Evolutionary conservation across 2,113 vertebrate species (phyloP).

Genomic region (Calidris pygmaea): DNA sequence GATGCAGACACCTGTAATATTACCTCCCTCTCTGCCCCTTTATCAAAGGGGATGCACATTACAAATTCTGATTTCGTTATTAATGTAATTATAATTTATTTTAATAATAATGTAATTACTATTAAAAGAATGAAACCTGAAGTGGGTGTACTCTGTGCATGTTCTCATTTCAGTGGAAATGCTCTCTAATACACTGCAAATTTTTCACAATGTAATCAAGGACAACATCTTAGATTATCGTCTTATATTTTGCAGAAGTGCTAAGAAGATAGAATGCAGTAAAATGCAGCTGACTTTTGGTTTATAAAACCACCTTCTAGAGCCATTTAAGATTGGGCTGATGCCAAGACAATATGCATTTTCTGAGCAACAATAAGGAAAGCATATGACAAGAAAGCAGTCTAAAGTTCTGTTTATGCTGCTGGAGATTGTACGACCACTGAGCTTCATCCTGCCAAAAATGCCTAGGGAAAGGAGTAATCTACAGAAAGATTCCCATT

Average conservation of each 20-base stretch:
- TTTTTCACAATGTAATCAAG: slow-evolving; percentile 15
- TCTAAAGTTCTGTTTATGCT: neutral
- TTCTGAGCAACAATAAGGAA: neutral
- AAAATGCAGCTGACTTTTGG: neutral
- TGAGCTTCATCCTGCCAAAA: neutral
- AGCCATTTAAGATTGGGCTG: neutral
- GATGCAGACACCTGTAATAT: neutral
- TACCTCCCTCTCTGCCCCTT: neutral
- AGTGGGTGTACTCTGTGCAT: neutral
- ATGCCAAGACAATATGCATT: neutral
- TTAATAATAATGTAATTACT: neutral
- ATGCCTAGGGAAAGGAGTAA: neutral
- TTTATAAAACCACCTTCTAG: neutral
- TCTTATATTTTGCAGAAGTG: neutral
- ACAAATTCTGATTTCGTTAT: neutral
- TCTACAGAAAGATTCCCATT: neutral
- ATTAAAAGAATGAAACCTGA: neutral
- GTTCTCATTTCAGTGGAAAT: neutral
- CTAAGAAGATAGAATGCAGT: neutral
- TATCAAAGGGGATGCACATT: neutral
- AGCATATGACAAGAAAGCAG: neutral
- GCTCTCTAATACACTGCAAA: neutral
- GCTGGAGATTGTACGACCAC: neutral
- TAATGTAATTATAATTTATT: neutral
- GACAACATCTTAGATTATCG: slow-evolving; percentile 10